phyloP scores from a whole-genome alignment of 2,888 invertebrate genomes.

The Itoplectis maculator region DNA sequence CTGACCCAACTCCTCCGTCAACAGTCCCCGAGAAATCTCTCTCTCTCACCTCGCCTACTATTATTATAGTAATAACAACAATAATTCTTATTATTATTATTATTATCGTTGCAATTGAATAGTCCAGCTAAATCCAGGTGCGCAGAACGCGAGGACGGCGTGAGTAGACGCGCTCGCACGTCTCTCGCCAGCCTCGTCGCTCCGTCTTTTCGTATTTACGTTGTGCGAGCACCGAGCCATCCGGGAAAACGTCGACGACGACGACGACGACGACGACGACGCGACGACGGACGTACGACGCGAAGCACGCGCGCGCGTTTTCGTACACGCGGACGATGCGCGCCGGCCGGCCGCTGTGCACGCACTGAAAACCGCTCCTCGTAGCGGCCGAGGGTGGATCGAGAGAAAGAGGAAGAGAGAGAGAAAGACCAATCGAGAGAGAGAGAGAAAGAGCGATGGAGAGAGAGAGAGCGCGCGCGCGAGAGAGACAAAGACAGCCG shows the following conservation, averaged over 20 bases:
- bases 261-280: too few relatives aligned
- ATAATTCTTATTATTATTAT: background rate
- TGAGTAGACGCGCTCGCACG: constrained; percentile 27
- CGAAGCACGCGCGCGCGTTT: constrained; percentile 61
- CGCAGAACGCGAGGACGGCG: constrained; percentile 11
- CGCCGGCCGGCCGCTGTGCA: constrained; percentile 82
- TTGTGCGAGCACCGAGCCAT: constrained; percentile 53
- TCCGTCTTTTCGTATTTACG: constrained; percentile 8
- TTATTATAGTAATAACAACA: too few relatives aligned
- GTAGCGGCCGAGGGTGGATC: constrained; percentile 40
- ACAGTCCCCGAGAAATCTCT: background rate
- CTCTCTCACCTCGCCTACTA: background rate
- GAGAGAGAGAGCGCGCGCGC: constrained; percentile 24
- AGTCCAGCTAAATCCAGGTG: constrained; percentile 4
- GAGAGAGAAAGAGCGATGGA: background rate
- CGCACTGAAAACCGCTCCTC: constrained; percentile 77
- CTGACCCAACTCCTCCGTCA: background rate
- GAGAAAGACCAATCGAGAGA: constrained; percentile 35
- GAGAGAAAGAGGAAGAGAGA: constrained; percentile 29
- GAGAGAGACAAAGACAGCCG: constrained; percentile 62
- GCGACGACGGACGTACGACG: too few relatives aligned
- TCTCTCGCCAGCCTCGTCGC: background rate
- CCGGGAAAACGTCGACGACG: constrained; percentile 48
- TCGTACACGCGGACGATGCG: constrained; percentile 75
- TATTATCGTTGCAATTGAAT: background rate